Conservation (phyloP, 2,797 vertebrate species). For the Alauda arvensis region DNA sequence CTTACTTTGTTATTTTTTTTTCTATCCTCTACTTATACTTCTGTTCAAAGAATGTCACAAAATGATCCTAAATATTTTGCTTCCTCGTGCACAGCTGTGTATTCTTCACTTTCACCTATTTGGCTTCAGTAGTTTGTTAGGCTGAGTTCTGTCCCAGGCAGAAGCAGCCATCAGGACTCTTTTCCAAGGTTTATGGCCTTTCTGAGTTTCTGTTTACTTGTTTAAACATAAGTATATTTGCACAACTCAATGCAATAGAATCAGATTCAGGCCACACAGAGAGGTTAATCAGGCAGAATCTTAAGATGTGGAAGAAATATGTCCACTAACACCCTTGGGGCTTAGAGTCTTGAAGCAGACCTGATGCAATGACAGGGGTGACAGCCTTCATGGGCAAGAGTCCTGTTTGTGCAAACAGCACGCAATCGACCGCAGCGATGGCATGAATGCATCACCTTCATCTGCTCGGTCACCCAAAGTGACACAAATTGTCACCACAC, state of each 20-base stretch:
- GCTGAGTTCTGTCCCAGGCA: background rate
- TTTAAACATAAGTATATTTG: background rate
- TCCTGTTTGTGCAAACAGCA: background rate
- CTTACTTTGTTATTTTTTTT: background rate
- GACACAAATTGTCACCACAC: background rate
- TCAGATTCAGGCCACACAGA: background rate
- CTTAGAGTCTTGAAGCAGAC: background rate
- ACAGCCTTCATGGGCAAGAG: background rate
- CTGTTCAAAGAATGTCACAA: background rate
- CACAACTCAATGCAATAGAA: background rate
- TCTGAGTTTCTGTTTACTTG: background rate
- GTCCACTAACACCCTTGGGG: background rate
- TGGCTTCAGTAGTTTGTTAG: background rate
- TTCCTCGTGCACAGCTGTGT: background rate
- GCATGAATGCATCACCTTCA: background rate
- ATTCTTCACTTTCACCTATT: background rate
- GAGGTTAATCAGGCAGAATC: background rate
- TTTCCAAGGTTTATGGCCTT: background rate
- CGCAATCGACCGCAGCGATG: accelerated
- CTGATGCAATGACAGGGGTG: background rate
- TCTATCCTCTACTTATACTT: background rate
- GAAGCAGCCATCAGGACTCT: background rate
- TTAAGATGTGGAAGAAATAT: background rate
- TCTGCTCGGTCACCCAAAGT: background rate
- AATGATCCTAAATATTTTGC: background rate